Evolutionary conservation across 2,888 invertebrate genomes (phyloP), one percentile per base, ranked within the genome.

Genomic region (Drosophila meridionalis): DNA sequence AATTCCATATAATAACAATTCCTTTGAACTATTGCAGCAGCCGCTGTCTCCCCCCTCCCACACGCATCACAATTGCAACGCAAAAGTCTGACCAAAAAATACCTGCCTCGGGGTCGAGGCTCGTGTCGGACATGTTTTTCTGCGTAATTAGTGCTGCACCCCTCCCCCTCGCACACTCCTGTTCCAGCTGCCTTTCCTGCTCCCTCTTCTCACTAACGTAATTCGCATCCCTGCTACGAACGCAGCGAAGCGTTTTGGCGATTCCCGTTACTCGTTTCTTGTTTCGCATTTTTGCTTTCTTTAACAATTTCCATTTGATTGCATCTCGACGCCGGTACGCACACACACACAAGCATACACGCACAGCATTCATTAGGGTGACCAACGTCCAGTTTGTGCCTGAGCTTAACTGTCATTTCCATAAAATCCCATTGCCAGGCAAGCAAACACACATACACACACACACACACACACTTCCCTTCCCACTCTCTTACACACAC

Each of bases 291-390:
- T 79, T 76, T 63, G 78, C 66, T 82, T 83, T 80, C 87, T 77
- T 83, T 80, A 83, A 82, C 84, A 83, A 88, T 87, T 87, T 87
- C 87, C 87, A 88, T 86, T 86, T 84, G 86, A 87, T 83, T 87
- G 87, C 86, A 82, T 88, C 73, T 81, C 76, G 77, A 69, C 79
- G 80, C 74, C 75, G 68, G 76, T 69, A 56, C 40, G 53, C 20
- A 58, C 40, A 57, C 61, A 40, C 58, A 62, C 53, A 34, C 55
- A 62, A 58, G 47, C 28, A n/a, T 28, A 61, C 63, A 45, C 3
- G 8, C 64, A 60, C 61, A 53, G 62, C 76, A 76, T 76, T 78
- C 85, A 87, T 85, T 85, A 77, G 87, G 83, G 85, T 85, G 85
- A 69, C 83, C 87, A 77, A 60, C 61, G 84, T 60, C 78, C 79